These are phyloP conservation scores for Dioctria rufipes DNA, from an alignment of 2,888 invertebrate genomes.

Conservation along the genomic window DNA sequence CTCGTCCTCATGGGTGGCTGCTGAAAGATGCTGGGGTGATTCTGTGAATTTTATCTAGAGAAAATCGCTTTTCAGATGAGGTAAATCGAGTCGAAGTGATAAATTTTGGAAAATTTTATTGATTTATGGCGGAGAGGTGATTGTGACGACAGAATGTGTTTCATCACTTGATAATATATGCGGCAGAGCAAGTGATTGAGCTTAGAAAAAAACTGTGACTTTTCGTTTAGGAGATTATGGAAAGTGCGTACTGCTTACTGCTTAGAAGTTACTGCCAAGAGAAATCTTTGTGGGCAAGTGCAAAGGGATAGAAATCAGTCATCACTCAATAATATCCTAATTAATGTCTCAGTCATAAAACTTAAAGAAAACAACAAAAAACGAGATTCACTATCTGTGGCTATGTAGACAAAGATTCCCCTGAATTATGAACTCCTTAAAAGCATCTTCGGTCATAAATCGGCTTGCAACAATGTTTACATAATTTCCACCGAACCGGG, in stretches of 20 bases:
- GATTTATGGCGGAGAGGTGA: constrained; percentile 35
- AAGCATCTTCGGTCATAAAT: constrained; percentile 32
- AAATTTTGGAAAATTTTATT: constrained; percentile 25
- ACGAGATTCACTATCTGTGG: not conserved
- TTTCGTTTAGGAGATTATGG: not conserved
- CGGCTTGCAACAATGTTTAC: constrained; percentile 24
- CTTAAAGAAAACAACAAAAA: not conserved
- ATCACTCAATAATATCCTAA: not conserved
- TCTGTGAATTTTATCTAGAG: constrained; percentile 19
- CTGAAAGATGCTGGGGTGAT: constrained; percentile 29
- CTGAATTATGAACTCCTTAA: not conserved
- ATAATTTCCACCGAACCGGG: not conserved
- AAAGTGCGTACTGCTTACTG: not conserved
- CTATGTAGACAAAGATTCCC: not conserved
- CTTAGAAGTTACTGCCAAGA: not conserved
- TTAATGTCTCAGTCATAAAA: constrained; percentile 4
- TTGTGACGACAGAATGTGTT: not conserved
- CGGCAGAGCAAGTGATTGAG: not conserved
- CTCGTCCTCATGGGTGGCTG: constrained; percentile 44
- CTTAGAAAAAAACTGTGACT: not conserved
- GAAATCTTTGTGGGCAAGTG: not conserved
- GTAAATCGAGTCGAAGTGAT: constrained; percentile 36
- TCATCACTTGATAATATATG: constrained; percentile 39
- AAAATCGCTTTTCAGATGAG: constrained; percentile 32
- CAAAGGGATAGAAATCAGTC: not conserved